Evolutionary conservation across 1,140 invertebrate genomes (phyloP).

Genomic region (Diorhabda sublineata): DNA sequence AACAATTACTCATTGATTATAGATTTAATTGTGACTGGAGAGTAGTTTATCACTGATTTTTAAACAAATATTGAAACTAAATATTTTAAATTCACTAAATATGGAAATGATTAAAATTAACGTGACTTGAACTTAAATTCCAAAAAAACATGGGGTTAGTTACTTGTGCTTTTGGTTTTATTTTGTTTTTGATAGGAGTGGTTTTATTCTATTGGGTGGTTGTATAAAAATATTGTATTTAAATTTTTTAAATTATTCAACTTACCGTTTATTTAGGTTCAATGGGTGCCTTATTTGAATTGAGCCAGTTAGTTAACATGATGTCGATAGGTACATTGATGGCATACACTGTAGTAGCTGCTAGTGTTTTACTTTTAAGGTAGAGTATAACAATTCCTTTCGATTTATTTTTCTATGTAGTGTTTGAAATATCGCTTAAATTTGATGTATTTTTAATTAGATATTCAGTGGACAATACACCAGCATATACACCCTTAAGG

Average conservation of each 20-base stretch:
- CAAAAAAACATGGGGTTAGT: too few species aligned
- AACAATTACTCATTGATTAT: too few species aligned
- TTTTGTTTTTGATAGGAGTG: too few species aligned
- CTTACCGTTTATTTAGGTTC: conserved; percentile 49
- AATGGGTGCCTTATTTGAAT: conserved; percentile 72
- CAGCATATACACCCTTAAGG: conserved; percentile 14
- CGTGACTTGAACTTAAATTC: too few species aligned
- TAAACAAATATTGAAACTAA: too few species aligned
- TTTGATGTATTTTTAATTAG: conserved; percentile 22
- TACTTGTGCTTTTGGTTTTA: too few species aligned
- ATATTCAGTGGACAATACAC: conserved; percentile 22
- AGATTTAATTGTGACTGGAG: too few species aligned
- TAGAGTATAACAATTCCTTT: conserved; percentile 38
- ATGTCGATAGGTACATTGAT: conserved; percentile 85
- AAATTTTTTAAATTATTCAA: background rate
- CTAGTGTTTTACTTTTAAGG: conserved; percentile 72
- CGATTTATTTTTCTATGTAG: background rate
- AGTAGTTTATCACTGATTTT: too few species aligned
- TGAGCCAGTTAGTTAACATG: conserved; percentile 75
- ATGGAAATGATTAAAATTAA: too few species aligned
- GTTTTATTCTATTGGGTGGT: too few species aligned
- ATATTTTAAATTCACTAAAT: too few species aligned
- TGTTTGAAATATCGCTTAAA: background rate
- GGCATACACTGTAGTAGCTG: conserved; percentile 81
- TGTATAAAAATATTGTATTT: too few species aligned